Conservation (phyloP, 2,113 vertebrate genomes). For the Poecilia latipinna region DNA sequence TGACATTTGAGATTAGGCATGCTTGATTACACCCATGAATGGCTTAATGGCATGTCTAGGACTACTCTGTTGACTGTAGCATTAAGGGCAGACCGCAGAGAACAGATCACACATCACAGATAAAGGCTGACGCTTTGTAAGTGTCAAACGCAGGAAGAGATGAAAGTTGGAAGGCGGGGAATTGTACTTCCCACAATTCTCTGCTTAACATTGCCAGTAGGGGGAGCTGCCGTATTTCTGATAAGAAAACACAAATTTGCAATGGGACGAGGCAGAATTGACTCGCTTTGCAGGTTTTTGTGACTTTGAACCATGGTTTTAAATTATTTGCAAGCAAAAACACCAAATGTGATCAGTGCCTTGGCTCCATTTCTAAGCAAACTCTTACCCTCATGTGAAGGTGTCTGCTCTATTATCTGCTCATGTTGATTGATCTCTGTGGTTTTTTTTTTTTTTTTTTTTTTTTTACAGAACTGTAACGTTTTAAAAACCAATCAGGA, state of each 20-base stretch:
- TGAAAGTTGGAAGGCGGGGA: conserved; percentile 7
- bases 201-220: conserved; percentile 57
- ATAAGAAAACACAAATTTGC: conserved; percentile 6
- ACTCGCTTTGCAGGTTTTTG: conserved; percentile 23
- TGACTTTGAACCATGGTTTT: conserved; percentile 23
- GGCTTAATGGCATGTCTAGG: conserved; percentile 51
- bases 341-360: conserved; percentile 14
- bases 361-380: conserved; percentile 24
- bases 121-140: conserved; percentile 41
- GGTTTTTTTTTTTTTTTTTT: conserved; percentile 34
- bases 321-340: conserved; percentile 38
- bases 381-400: conserved; percentile 6
- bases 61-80: conserved; percentile 40
- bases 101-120: conserved; percentile 51
- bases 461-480: conserved; percentile 17
- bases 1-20: conserved; percentile 70
- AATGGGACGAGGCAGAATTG: background rate
- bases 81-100: conserved; percentile 37
- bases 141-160: conserved; percentile 41
- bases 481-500: conserved; percentile 42
- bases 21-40: conserved; percentile 63
- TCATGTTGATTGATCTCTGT: conserved; percentile 8
- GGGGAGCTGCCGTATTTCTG: conserved; percentile 77
- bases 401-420: conserved; percentile 4
- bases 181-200: conserved; percentile 34